Conservation (phyloP, 2,888 invertebrate genomes). For the Antheraea yamamai region DNA sequence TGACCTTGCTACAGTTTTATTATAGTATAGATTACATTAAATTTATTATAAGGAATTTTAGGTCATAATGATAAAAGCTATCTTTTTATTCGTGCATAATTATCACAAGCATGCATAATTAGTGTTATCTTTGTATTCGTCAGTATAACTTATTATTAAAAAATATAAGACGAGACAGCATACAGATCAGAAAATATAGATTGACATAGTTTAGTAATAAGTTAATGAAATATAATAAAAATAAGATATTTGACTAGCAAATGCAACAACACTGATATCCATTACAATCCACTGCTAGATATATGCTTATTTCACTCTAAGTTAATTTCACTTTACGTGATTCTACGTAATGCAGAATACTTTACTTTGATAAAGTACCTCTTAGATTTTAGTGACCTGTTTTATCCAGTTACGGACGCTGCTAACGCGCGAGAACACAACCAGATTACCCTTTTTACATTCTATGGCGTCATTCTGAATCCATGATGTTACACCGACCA, state of each 20-base stretch:
- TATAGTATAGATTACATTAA: no score
- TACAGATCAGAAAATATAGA: neutral
- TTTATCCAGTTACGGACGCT: slow-evolving; percentile 63
- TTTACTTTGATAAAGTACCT: neutral
- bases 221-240: neutral
- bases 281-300: neutral
- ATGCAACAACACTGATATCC: slow-evolving; percentile 1
- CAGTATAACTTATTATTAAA: neutral
- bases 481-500: slow-evolving; percentile 74
- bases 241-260: neutral
- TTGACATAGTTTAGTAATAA: neutral
- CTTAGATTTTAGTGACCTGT: slow-evolving; percentile 54
- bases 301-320: neutral
- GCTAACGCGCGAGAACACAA: slow-evolving; percentile 41
- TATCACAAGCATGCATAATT: slow-evolving; percentile 12
- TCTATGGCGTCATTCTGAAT: slow-evolving; percentile 65
- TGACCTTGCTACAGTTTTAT: no score
- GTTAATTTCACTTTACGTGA: neutral
- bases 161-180: neutral
- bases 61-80: neutral
- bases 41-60: neutral
- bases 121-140: slow-evolving; percentile 18
- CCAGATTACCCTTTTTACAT: slow-evolving; percentile 61
- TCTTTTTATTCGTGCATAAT: neutral
- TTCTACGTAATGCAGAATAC: neutral